phyloP scores from a whole-genome alignment of 2,888 invertebrate species.

The Copidosoma aretas region DNA sequence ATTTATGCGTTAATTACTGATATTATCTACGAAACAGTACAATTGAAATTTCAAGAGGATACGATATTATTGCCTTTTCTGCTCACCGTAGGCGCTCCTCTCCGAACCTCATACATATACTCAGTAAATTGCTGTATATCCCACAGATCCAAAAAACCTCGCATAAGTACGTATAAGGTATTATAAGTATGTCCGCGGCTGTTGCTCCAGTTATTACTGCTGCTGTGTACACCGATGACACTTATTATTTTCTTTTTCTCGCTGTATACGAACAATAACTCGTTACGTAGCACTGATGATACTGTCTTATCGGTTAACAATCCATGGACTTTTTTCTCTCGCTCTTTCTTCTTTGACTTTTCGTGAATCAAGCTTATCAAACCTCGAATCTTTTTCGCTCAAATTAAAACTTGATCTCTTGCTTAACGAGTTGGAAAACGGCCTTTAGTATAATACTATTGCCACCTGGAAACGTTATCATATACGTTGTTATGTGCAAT shows the following conservation, averaged over 20 bases:
- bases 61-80: too few relatives aligned
- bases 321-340: neutral
- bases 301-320: neutral
- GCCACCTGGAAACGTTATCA: neutral
- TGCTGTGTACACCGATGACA: conserved; percentile 8
- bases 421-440: neutral
- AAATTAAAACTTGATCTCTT: neutral
- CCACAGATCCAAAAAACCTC: too few relatives aligned
- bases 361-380: neutral
- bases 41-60: too few relatives aligned
- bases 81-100: too few relatives aligned
- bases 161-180: too few relatives aligned
- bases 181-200: too few relatives aligned
- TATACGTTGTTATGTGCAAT: neutral
- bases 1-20: too few relatives aligned
- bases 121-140: too few relatives aligned
- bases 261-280: neutral
- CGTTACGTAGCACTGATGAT: neutral
- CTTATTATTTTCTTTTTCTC: conserved; percentile 14
- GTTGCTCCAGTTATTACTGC: neutral
- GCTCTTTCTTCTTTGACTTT: neutral
- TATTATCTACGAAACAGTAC: too few relatives aligned
- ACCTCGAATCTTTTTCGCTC: neutral
- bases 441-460: neutral
- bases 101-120: too few relatives aligned